Conservation (phyloP, 1,140 invertebrate genomes). For the Papilio machaon region DNA sequence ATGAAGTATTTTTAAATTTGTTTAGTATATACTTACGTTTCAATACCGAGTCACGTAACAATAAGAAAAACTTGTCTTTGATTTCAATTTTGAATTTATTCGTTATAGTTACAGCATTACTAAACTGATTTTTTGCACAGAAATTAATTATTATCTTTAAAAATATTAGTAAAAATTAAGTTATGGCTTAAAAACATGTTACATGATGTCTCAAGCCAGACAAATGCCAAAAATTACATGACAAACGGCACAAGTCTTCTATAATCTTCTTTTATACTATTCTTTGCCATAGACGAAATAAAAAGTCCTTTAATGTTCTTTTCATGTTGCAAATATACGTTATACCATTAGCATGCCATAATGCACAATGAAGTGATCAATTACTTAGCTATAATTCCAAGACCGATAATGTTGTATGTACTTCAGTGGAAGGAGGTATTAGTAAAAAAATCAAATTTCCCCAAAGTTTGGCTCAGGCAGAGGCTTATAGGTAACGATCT, state of each 20-base stretch:
- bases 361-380: too few relatives aligned
- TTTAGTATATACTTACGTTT: not conserved
- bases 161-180: not conserved
- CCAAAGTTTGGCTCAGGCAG: too few relatives aligned
- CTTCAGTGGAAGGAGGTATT: too few relatives aligned
- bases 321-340: too few relatives aligned
- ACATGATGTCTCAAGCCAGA: not conserved
- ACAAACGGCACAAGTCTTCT: not conserved
- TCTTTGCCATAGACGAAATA: not conserved
- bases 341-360: too few relatives aligned
- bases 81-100: not conserved
- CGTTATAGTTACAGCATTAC: not conserved
- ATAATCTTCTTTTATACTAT: not conserved
- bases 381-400: too few relatives aligned
- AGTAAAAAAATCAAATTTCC: too few relatives aligned
- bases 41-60: not conserved
- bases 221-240: not conserved
- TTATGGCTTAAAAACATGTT: slow-evolving; percentile 8
- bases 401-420: too few relatives aligned
- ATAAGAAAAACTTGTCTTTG: not conserved
- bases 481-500: not conserved
- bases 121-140: not conserved
- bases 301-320: not conserved
- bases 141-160: not conserved
- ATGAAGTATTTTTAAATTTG: not conserved